Evolutionary conservation across 2,797 vertebrate species (phyloP).

Genomic region (Manis crassicaudata): DNA sequence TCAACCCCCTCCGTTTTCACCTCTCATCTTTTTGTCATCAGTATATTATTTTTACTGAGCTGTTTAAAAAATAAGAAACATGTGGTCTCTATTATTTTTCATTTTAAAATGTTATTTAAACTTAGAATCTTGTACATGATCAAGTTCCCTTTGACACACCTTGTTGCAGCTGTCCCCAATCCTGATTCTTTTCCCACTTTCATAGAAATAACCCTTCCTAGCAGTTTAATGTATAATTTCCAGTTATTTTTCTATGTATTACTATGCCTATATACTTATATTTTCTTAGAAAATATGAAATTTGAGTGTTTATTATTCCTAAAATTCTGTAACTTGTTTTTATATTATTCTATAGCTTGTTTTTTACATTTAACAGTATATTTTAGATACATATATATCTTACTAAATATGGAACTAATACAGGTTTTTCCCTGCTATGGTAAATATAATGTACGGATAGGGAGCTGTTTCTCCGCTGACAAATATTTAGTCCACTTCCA

Average conservation of each 20-base stretch:
- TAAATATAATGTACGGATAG: background rate
- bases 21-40: background rate
- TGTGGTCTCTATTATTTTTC: background rate
- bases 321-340: background rate
- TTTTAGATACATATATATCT: background rate
- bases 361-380: background rate
- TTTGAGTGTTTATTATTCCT: background rate
- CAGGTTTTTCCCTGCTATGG: background rate
- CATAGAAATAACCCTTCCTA: background rate
- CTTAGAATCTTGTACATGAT: background rate
- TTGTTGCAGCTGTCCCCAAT: background rate
- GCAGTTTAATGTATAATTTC: background rate
- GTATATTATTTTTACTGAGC: background rate
- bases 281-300: constrained; percentile 4
- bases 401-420: background rate
- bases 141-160: background rate
- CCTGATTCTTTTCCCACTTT: background rate
- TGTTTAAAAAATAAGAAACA: background rate
- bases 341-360: background rate
- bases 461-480: background rate
- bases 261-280: background rate
- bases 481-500: background rate
- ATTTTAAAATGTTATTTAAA: background rate
- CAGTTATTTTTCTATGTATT: background rate
- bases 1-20: background rate